A percentile compares a stretch with the other conserved stretches of the same genome.
These are phyloP conservation scores for Bombus breviceps DNA, from an alignment of 1,140 invertebrate species.

Conservation along the genomic window DNA sequence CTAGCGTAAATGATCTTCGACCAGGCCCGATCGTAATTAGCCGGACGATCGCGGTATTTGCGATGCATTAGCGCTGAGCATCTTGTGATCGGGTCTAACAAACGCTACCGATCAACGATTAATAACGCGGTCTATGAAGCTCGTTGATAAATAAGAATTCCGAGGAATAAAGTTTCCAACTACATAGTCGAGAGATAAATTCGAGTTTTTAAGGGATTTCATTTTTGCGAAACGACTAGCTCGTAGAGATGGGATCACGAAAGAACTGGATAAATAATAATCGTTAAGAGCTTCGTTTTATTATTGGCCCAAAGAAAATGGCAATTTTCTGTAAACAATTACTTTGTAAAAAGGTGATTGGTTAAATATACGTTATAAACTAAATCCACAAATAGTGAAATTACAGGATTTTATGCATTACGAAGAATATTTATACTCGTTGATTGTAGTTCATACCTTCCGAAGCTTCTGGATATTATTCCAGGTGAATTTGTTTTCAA, in stretches of 20 bases:
- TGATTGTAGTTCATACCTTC: not conserved
- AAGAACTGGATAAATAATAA: not conserved
- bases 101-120: conserved; percentile 2
- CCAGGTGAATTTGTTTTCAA: not conserved
- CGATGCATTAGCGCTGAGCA: conserved; percentile 36
- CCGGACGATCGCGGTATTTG: not conserved
- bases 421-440: not conserved
- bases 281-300: not conserved
- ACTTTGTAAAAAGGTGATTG: not conserved
- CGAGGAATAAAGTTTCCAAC: not conserved
- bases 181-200: not conserved
- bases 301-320: not conserved
- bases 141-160: not conserved
- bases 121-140: not conserved
- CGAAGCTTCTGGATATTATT: not conserved
- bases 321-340: not conserved
- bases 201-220: not conserved
- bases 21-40: conserved; percentile 7
- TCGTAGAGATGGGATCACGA: not conserved
- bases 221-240: not conserved
- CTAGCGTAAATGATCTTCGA: conserved; percentile 8
- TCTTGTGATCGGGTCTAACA: not conserved
- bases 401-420: not conserved
- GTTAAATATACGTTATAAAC: not conserved
- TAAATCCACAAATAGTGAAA: not conserved